Evolutionary conservation across 30 jellyfish, hydroid and myxozoan genomes (phyloP).

Genomic region (Cassiopea andromeda): DNA sequence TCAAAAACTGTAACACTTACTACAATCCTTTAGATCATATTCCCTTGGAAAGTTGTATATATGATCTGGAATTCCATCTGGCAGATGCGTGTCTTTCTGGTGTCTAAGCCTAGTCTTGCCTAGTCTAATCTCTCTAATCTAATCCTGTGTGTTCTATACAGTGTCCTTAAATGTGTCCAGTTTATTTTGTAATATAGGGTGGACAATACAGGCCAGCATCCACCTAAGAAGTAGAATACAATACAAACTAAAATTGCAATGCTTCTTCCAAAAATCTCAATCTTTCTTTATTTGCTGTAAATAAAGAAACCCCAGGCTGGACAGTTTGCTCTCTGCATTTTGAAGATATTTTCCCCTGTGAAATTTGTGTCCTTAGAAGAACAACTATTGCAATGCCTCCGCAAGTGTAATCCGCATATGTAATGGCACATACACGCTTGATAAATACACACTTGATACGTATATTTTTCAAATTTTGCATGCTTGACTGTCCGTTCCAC

Average conservation of each 20-base stretch:
- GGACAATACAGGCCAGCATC: constrained; percentile 2
- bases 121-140: too few species aligned
- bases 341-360: neutral
- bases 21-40: constrained; percentile 11
- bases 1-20: neutral
- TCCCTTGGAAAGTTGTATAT: constrained; percentile 5
- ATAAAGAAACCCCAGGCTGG: neutral
- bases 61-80: constrained; percentile 34
- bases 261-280: neutral
- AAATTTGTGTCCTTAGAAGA: neutral
- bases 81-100: neutral
- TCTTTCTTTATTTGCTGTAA: neutral
- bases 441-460: neutral
- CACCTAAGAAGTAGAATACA: neutral
- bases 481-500: neutral
- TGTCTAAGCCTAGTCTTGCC: neutral
- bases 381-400: neutral
- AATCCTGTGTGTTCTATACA: neutral
- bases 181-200: constrained; percentile 6
- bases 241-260: neutral
- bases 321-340: neutral
- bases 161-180: constrained; percentile 10
- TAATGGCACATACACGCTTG: neutral
- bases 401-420: neutral
- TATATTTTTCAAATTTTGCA: neutral